phyloP scores from a whole-genome alignment of 2,113 vertebrate species.

The Etheostoma cragini region DNA sequence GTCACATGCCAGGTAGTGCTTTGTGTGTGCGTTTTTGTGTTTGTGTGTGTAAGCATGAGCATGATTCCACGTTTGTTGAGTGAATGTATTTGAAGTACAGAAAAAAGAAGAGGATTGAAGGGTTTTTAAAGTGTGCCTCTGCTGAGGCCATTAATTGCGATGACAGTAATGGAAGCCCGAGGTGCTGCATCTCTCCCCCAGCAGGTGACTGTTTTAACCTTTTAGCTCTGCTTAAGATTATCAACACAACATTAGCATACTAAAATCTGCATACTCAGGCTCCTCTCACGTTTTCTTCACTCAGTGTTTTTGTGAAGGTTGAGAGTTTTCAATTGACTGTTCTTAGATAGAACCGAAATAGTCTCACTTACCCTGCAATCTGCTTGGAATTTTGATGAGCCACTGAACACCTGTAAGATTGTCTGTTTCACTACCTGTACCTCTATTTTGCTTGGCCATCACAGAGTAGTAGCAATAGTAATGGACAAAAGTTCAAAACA shows the following conservation, averaged over 20 bases:
- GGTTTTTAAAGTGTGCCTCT: conserved; percentile 35
- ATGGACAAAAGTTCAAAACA: background rate
- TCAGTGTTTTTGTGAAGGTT: conserved; percentile 23
- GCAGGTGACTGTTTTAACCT: conserved; percentile 57
- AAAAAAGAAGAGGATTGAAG: conserved; percentile 16
- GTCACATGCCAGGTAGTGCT: conserved; percentile 7
- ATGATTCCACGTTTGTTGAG: background rate
- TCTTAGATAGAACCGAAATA: background rate
- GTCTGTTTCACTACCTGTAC: background rate
- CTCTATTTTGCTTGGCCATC: background rate
- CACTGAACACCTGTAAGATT: conserved; percentile 4
- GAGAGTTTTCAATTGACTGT: background rate
- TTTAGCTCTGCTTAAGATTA: conserved; percentile 50
- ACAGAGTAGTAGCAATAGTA: background rate
- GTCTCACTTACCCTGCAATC: background rate
- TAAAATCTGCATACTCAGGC: background rate
- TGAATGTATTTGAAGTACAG: conserved; percentile 28
- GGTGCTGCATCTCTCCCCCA: conserved; percentile 53
- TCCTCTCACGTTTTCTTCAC: background rate
- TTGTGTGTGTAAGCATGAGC: background rate
- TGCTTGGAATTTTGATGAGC: background rate
- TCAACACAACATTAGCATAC: conserved; percentile 24
- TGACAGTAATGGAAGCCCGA: conserved; percentile 51
- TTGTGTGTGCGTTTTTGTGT: background rate
- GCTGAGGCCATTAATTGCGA: conserved; percentile 49